A percentile compares a stretch with the other conserved stretches of the same genome.
phyloP scores from a whole-genome alignment of 2,113 vertebrate species.

The Trochalopteron elliotii region DNA sequence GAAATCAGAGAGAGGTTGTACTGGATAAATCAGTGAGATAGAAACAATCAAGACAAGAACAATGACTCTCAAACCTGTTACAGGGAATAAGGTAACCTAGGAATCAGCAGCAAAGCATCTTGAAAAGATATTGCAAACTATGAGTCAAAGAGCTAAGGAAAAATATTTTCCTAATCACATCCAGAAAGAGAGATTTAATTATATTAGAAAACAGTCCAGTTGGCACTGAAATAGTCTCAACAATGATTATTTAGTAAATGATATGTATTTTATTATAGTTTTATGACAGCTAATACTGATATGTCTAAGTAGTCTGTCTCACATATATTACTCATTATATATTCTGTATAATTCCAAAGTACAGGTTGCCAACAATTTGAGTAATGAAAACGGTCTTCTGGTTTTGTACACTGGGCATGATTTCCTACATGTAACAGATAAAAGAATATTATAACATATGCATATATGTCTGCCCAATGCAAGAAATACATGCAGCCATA shows the following conservation, averaged over 20 bases:
- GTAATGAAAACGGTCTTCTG: constrained; percentile 1
- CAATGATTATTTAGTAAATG: neutral
- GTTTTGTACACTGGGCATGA: neutral
- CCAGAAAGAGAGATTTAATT: constrained; percentile 11
- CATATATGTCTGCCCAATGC: constrained; percentile 9
- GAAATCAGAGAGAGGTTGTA: neutral
- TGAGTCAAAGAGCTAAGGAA: neutral
- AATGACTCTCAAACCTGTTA: neutral
- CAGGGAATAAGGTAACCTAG: neutral
- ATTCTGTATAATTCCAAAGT: constrained; percentile 29
- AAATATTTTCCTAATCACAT: neutral
- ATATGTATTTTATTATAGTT: constrained; percentile 39
- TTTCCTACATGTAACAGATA: neutral
- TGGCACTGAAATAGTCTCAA: constrained; percentile 21
- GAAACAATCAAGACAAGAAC: neutral
- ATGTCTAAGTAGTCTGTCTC: neutral
- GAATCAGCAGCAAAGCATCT: neutral
- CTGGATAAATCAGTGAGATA: neutral
- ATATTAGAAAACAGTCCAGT: neutral
- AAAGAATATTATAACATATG: neutral
- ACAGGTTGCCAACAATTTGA: neutral
- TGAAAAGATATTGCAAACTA: neutral
- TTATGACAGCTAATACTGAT: constrained; percentile 27
- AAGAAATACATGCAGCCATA: neutral
- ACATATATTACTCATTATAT: neutral